Conservation (phyloP, 2,888 invertebrate genomes). For the Noctuana brunneofusca region DNA sequence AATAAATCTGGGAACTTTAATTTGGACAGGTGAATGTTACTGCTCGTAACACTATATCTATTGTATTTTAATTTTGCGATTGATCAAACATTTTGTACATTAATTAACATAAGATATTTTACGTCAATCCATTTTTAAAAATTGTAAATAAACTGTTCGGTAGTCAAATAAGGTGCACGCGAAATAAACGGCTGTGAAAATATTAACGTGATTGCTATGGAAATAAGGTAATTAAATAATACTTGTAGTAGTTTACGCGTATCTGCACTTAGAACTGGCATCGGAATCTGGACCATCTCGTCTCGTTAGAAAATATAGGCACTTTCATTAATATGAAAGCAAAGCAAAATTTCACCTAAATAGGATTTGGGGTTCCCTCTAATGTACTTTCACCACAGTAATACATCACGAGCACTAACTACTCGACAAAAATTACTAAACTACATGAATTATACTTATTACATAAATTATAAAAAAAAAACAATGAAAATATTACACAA, state of each 20-base stretch:
- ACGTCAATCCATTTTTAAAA: neutral
- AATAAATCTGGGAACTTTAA: too few relatives aligned
- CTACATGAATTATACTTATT: too few relatives aligned
- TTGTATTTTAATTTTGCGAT: too few relatives aligned
- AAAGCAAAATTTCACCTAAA: constrained; percentile 20
- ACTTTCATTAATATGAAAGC: constrained; percentile 29
- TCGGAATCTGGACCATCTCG: constrained; percentile 32
- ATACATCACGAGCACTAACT: too few relatives aligned
- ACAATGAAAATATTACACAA: too few relatives aligned
- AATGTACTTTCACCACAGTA: too few relatives aligned
- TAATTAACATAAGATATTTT: neutral
- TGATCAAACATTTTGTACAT: neutral
- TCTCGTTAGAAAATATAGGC: constrained; percentile 31
- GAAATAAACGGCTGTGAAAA: constrained; percentile 9
- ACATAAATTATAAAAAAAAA: too few relatives aligned
- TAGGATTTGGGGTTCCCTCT: neutral
- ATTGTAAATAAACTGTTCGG: neutral
- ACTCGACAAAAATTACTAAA: too few relatives aligned
- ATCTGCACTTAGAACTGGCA: constrained; percentile 35
- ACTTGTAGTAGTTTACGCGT: constrained; percentile 32
- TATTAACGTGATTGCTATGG: constrained; percentile 25
- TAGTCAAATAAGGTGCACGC: constrained; percentile 1
- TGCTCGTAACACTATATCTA: too few relatives aligned
- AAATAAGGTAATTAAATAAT: constrained; percentile 33
- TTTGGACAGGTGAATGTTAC: too few relatives aligned